phyloP scores from a whole-genome alignment of 2,113 vertebrate genomes.

The Thamnaconus septentrionalis region DNA sequence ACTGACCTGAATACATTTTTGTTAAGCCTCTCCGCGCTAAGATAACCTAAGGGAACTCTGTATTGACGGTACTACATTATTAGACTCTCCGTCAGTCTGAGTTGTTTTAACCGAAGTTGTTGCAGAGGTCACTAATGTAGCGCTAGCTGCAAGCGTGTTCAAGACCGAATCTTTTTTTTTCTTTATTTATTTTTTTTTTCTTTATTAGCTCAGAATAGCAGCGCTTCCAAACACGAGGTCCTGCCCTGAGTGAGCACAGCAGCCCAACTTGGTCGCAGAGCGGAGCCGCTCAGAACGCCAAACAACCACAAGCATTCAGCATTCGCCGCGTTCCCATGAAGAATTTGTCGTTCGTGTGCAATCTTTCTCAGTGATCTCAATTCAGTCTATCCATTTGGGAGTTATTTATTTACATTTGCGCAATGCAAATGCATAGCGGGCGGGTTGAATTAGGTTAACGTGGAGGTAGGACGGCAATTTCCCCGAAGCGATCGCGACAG shows the following conservation, averaged over 20 bases:
- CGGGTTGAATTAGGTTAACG: conserved; percentile 44
- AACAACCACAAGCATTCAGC: conserved; percentile 32
- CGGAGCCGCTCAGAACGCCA: conserved; percentile 16
- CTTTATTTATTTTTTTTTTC: background rate
- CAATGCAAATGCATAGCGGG: background rate
- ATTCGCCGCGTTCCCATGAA: conserved; percentile 48
- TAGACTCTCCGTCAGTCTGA: background rate
- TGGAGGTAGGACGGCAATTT: conserved; percentile 49
- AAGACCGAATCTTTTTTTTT: background rate
- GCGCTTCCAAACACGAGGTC: conserved; percentile 5
- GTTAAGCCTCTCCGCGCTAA: conserved; percentile 9
- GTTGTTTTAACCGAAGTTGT: background rate
- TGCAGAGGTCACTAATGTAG: background rate
- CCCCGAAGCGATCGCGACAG: conserved; percentile 25
- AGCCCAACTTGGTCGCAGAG: background rate
- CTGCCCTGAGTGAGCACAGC: conserved; percentile 9
- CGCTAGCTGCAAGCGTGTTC: background rate
- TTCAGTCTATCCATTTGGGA: conserved; percentile 30
- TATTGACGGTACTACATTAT: conserved; percentile 19
- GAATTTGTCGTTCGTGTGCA: conserved; percentile 29
- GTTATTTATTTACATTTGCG: conserved; percentile 48
- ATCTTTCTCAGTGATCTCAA: conserved; percentile 25
- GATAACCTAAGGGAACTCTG: conserved; percentile 7
- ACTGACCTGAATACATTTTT: conserved; percentile 25
- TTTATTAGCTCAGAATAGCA: conserved; percentile 1